These are phyloP conservation scores for Drosophila incognita DNA, from an alignment of 2,888 invertebrate species.

Conservation along the genomic window DNA sequence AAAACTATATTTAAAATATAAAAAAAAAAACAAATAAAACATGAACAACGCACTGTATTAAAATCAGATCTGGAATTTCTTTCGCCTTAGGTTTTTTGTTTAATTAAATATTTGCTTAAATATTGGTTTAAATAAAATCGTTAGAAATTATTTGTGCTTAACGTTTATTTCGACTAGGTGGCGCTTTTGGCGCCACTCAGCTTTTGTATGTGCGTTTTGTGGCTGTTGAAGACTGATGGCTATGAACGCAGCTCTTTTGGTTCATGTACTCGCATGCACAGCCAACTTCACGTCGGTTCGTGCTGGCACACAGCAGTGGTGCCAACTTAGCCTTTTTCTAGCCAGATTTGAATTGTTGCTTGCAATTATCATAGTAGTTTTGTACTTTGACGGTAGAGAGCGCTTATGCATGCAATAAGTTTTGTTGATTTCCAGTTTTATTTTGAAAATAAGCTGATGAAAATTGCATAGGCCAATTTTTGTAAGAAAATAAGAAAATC, in stretches of 20 bases:
- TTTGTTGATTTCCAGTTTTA: background rate
- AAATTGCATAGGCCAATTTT: background rate
- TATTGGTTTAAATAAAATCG: background rate
- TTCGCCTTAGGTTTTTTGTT: background rate
- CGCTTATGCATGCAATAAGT: background rate
- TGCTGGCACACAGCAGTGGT: background rate
- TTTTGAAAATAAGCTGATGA: background rate
- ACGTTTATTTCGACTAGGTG: background rate
- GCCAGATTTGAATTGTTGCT: background rate
- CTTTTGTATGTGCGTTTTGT: background rate
- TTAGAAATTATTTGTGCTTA: background rate
- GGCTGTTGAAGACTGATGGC: constrained; percentile 11
- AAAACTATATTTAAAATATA: constrained; percentile 74
- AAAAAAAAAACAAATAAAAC: constrained; percentile 63
- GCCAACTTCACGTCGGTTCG: background rate
- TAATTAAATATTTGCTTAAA: background rate
- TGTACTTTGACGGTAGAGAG: background rate
- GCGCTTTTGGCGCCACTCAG: background rate
- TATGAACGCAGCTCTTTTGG: background rate
- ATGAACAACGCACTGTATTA: constrained; percentile 65
- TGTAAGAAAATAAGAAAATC: background rate
- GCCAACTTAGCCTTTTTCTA: background rate
- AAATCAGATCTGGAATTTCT: constrained; percentile 33
- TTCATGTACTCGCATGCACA: constrained; percentile 1
- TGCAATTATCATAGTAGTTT: background rate